phyloP scores from a whole-genome alignment of 92 coral and sea anemone species.

The Galaxea fascicularis region DNA sequence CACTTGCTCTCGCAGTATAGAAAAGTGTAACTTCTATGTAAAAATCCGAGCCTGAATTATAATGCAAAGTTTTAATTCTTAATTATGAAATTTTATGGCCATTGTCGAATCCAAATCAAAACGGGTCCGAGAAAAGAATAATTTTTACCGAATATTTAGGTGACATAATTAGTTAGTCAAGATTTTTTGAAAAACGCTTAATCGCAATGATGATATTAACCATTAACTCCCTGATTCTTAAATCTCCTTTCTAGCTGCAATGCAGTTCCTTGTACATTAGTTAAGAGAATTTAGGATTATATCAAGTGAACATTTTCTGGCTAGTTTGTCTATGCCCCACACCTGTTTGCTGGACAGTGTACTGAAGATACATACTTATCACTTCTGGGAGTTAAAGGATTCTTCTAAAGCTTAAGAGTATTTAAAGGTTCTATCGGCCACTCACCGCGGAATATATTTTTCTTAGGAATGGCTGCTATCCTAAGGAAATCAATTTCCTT shows the following conservation, averaged over 20 bases:
- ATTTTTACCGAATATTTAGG: neutral
- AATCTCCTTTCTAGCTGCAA: too few species aligned
- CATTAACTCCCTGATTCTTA: too few species aligned
- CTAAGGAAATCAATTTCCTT: neutral
- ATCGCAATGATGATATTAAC: neutral
- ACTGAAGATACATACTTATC: too few species aligned
- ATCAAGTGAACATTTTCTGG: too few species aligned
- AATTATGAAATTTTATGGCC: conserved; percentile 3
- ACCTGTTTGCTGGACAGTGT: too few species aligned
- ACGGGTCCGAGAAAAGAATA: neutral
- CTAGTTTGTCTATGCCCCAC: too few species aligned
- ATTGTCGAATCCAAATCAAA: neutral
- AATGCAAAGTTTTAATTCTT: neutral
- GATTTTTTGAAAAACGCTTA: neutral
- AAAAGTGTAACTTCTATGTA: neutral
- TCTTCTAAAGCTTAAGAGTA: neutral
- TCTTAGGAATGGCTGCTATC: neutral
- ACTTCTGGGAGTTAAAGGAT: too few species aligned
- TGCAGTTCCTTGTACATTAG: too few species aligned
- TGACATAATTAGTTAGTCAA: neutral
- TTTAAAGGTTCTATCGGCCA: conserved; percentile 6
- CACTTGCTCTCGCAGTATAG: too few species aligned
- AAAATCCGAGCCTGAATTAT: neutral
- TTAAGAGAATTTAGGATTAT: too few species aligned
- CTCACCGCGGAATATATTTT: neutral